These are phyloP conservation scores for Patella depressa DNA, from an alignment of 2,888 invertebrate genomes.

Conservation along the genomic window DNA sequence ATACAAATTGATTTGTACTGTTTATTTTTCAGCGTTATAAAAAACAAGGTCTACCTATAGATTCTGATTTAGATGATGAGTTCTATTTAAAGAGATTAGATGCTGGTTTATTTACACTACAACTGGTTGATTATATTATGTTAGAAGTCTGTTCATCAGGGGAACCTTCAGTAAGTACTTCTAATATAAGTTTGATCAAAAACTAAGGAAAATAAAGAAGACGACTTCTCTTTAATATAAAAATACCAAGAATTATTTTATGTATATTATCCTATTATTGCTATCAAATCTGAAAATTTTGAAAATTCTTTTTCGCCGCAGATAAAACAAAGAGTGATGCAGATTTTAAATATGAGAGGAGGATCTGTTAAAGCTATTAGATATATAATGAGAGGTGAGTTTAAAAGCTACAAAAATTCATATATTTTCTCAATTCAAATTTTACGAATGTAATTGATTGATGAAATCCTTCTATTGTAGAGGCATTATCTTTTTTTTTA, in stretches of 20 bases:
- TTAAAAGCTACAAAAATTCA: no score
- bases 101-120: slow-evolving; percentile 95
- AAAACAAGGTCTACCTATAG: slow-evolving; percentile 71
- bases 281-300: not conserved
- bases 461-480: no score
- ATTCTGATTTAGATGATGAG: slow-evolving; percentile 86
- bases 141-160: slow-evolving; percentile 75
- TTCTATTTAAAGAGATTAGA: slow-evolving; percentile 91
- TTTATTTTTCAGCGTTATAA: slow-evolving; percentile 54
- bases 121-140: slow-evolving; percentile 88
- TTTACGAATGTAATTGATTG: no score
- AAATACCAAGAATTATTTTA: not conserved
- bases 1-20: not conserved
- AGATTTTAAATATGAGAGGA: slow-evolving; percentile 89
- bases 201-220: no score
- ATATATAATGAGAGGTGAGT: slow-evolving; percentile 89
- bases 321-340: slow-evolving; percentile 86
- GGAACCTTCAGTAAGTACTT: slow-evolving; percentile 60
- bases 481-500: no score
- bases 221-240: not conserved
- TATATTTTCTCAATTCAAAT: no score
- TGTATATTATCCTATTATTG: not conserved
- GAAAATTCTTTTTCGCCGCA: slow-evolving; percentile 38
- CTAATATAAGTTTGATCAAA: no score
- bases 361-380: slow-evolving; percentile 93